Evolutionary conservation across 2,797 vertebrate genomes (phyloP).

Genomic region (Odontamblyopus lacepedii): DNA sequence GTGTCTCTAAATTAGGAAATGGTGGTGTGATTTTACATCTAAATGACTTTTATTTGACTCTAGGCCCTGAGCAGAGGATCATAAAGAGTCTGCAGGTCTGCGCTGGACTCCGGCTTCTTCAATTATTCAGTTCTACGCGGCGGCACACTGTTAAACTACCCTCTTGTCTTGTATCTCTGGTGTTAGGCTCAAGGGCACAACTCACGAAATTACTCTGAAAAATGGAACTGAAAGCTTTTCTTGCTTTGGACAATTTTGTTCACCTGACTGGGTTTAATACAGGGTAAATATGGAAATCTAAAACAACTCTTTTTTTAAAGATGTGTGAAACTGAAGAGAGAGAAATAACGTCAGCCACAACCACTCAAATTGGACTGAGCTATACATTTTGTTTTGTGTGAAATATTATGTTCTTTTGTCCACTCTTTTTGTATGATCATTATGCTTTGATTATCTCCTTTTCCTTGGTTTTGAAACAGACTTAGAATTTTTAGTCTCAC

Average conservation of each 20-base stretch:
- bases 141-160: conserved; percentile 26
- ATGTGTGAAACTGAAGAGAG: too few relatives aligned
- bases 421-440: too few relatives aligned
- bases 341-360: too few relatives aligned
- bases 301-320: not conserved
- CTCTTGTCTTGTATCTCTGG: conserved; percentile 14
- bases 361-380: too few relatives aligned
- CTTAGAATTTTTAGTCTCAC: too few relatives aligned
- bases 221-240: not conserved
- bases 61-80: conserved; percentile 47
- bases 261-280: not conserved
- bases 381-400: too few relatives aligned
- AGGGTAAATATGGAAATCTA: not conserved
- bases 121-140: conserved; percentile 41
- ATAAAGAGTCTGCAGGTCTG: conserved; percentile 34
- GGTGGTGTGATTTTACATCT: conserved; percentile 41
- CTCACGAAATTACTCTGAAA: not conserved
- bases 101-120: conserved; percentile 39
- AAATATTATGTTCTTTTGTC: too few relatives aligned
- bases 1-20: conserved; percentile 23
- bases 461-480: too few relatives aligned
- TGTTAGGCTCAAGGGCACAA: conserved; percentile 13
- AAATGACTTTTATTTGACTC: conserved; percentile 52
- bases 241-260: not conserved
- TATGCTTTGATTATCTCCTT: too few relatives aligned